Evolutionary conservation across 1,140 invertebrate species (phyloP), one percentile per base, ranked within the genome.

Genomic region (Phenacoccus solenopsis): DNA sequence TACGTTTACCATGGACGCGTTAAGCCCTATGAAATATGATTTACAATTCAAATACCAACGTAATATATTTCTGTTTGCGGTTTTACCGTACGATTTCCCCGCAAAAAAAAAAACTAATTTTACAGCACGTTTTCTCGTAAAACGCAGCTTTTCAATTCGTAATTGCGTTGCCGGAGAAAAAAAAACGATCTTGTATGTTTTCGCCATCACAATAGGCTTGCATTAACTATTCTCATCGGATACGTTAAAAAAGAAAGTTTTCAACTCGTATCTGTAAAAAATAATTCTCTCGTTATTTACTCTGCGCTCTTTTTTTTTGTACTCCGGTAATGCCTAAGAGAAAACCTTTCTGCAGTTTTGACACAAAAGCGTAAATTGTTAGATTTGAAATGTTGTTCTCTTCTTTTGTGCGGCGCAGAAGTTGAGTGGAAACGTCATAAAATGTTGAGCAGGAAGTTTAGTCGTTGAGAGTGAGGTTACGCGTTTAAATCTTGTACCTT

Each of bases 171-270:
- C 20, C 13, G 4, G 20, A 2, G 38, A n/a, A 9, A 49, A 9
- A 49, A 49, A 49, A 49, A 49, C 3, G 13, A 10, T 2, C 16
- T 10, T 49, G 38, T 49, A 49, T n/a, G 38, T 49, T 49, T 49
- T 49, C 16, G 16, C 5, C 38, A n/a, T 49, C 38, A 49, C 38
- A 49, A 49, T 49, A 49, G 38, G 20, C 38, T 9, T 49, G 38
- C 38, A 49, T 49, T 49, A 49, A 49, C 38, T 49, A 49, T 49
- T 49, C 38, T 49, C 38, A 49, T 49, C 38, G 38, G 38, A 49
- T 49, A 49, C 38, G 38, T 49, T 49, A 49, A 49, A 49, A 49
- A 49, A 49, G 38, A 49, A 49, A 49, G 38, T 49, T 49, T 49
- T 49, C 5, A 49, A n/a, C 38, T 49, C 38, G 38, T 16, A 49